Conservation (phyloP, 2,797 vertebrate genomes). For the Enteromius paludinosus region DNA sequence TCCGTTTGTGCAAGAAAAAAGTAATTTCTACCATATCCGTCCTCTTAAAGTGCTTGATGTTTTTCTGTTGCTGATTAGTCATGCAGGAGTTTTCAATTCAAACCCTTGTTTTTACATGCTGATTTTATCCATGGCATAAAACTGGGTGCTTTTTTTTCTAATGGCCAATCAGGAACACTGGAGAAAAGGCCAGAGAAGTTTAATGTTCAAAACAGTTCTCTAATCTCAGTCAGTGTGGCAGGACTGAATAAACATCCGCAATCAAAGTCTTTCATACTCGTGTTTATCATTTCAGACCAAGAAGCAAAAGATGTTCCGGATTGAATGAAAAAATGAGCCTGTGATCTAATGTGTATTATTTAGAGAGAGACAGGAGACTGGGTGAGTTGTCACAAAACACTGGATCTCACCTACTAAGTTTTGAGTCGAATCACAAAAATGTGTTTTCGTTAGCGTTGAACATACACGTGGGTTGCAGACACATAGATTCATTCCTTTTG, state of each 20-base stretch:
- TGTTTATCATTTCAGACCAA: conserved; percentile 43
- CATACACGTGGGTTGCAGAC: not conserved
- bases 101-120: conserved; percentile 35
- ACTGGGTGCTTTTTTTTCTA: conserved; percentile 13
- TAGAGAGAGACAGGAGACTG: conserved; percentile 9
- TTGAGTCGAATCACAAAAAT: conserved; percentile 4
- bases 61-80: conserved; percentile 43
- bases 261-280: conserved; percentile 43
- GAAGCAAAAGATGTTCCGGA: conserved; percentile 69
- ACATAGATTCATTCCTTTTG: not conserved
- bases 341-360: conserved; percentile 58
- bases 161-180: conserved; percentile 44
- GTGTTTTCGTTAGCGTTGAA: not conserved
- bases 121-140: conserved; percentile 31
- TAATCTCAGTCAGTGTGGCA: conserved; percentile 44
- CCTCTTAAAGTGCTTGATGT: conserved; percentile 37
- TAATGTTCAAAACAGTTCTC: conserved; percentile 43
- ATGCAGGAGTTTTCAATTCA: conserved; percentile 46
- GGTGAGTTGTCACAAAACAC: not conserved
- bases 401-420: not conserved
- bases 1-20: conserved; percentile 32
- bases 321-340: conserved; percentile 66
- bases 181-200: conserved; percentile 39
- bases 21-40: conserved; percentile 34
- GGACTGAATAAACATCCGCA: conserved; percentile 48